Evolutionary conservation across 2,797 vertebrate genomes (phyloP), one percentile per base, ranked within the genome.

Genomic region (Trachurus trachurus): DNA sequence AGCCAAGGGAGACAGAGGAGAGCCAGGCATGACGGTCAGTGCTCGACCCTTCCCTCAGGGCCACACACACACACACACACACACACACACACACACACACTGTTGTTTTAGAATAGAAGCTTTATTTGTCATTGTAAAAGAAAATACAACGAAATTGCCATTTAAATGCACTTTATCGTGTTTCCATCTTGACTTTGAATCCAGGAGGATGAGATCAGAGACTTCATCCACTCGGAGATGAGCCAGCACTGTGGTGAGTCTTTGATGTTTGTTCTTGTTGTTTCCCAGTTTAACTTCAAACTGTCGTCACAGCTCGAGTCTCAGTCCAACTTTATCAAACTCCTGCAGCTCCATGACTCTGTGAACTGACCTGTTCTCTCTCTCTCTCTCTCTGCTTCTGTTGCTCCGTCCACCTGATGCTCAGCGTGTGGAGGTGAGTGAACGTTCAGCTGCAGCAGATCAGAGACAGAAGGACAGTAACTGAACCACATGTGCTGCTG

Each of bases 241-340:
- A 98, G 81, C 91, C 97, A 97, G 88, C 97, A 99, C 87, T 99
- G 98, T 44, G 98, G 98, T 99, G 94, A 98, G 98, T 93, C 78
- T 88, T 75, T 76, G 16, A 75, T 69, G 40, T 76, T 44, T 65
- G 79, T 62, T 37, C 9, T 10, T 40, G 39, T 40, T 40, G 10
- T 9, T 40, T 40, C 31, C 31, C 31, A 77, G 67, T 66, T 88
- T 72, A 90, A 86, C 85, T 76, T 82, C 19, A 50, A 45, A 76
- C 69, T 60, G 40, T 65, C 61, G 87, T 86, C 71, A 67, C 31
- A 78, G 57, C 39, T 22, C 21, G 75, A 80, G 78, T 89, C 68
- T 88, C 83, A 34, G 31, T 4, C 5, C 31, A 34, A 34, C 66
- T 59, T 63, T n/a, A 54, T 63, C 62, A 29, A 31, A 84, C 81